phyloP scores from a whole-genome alignment of 2,113 vertebrate species.

The Myxocyprinus asiaticus region DNA sequence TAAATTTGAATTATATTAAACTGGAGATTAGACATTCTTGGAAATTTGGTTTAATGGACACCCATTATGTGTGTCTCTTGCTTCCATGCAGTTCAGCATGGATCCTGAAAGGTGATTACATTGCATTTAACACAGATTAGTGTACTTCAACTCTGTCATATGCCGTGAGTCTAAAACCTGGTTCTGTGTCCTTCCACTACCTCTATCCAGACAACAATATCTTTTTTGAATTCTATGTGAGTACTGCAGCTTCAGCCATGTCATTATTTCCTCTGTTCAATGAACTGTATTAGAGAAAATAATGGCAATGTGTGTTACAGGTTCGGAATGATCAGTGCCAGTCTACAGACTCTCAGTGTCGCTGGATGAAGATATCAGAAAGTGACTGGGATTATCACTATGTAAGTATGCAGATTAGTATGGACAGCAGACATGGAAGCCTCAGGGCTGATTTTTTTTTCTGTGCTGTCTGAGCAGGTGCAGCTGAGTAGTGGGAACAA shows the following conservation, averaged over 20 bases:
- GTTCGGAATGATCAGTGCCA: slow-evolving; percentile 97
- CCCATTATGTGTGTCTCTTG: not conserved
- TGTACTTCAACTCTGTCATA: slow-evolving; percentile 91
- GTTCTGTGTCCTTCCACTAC: slow-evolving; percentile 88
- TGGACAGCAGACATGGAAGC: not conserved
- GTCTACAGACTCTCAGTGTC: slow-evolving; percentile 79
- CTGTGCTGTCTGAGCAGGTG: slow-evolving; percentile 68
- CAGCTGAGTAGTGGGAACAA: slow-evolving; percentile 87
- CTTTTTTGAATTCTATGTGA: slow-evolving; percentile 94
- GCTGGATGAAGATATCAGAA: slow-evolving; percentile 87
- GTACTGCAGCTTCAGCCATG: slow-evolving; percentile 57
- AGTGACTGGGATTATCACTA: slow-evolving; percentile 82
- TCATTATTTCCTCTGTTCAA: too few relatives aligned
- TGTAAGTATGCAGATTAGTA: slow-evolving; percentile 78
- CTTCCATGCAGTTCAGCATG: slow-evolving; percentile 85
- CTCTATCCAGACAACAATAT: slow-evolving; percentile 89
- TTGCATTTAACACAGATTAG: slow-evolving; percentile 91
- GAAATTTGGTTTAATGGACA: not conserved
- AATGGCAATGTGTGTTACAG: slow-evolving; percentile 71
- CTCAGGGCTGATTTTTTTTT: not conserved
- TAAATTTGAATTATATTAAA: not conserved
- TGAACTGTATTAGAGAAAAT: too few relatives aligned
- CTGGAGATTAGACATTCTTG: not conserved
- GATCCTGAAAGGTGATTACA: slow-evolving; percentile 84
- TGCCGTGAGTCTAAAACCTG: slow-evolving; percentile 87